phyloP scores from a whole-genome alignment of 2,113 vertebrate genomes.

The Carassius auratus region DNA sequence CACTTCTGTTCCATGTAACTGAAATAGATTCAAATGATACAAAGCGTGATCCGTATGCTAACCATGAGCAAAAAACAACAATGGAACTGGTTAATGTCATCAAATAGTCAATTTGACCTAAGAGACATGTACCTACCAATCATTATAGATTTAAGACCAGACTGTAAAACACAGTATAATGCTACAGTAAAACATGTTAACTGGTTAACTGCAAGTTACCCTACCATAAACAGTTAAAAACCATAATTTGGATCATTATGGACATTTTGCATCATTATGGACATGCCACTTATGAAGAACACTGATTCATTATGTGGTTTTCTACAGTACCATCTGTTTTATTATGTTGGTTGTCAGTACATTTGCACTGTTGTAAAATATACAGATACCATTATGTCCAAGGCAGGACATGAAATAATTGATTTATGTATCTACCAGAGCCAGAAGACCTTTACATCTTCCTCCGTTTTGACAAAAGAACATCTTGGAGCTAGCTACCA shows the following conservation, averaged over 20 bases:
- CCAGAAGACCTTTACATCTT: slow-evolving; percentile 30
- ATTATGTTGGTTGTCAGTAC: too few species aligned
- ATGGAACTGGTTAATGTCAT: neutral
- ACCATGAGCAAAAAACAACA: neutral
- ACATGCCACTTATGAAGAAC: too few species aligned
- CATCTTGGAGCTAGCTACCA: neutral
- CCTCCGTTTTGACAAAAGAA: neutral
- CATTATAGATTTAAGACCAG: neutral
- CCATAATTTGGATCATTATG: too few species aligned
- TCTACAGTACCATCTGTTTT: too few species aligned
- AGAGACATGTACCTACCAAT: neutral
- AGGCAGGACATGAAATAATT: neutral
- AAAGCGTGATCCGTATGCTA: neutral
- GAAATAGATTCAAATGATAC: neutral
- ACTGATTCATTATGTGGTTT: too few species aligned
- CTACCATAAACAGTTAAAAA: too few species aligned
- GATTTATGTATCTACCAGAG: slow-evolving; percentile 29
- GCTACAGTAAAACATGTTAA: neutral
- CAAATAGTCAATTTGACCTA: neutral
- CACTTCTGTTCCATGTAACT: neutral
- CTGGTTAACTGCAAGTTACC: neutral
- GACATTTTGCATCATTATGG: too few species aligned
- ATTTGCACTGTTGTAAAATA: neutral
- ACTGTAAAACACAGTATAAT: neutral
- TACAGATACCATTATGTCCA: neutral